These are phyloP conservation scores for Ochlodes sylvanus DNA, from an alignment of 2,888 invertebrate species.

Conservation along the genomic window DNA sequence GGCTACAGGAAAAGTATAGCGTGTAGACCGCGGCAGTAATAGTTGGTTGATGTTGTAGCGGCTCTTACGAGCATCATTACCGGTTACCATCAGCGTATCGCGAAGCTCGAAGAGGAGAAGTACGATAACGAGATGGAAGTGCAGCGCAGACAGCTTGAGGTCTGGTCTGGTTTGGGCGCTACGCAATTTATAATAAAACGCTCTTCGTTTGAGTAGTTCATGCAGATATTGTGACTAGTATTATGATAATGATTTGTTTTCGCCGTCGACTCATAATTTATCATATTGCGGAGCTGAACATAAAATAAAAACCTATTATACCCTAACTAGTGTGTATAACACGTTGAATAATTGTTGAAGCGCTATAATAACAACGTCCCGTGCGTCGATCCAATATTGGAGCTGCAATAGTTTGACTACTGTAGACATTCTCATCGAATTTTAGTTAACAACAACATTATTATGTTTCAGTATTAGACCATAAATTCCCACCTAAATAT, in stretches of 20 bases:
- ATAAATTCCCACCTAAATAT: constrained; percentile 63
- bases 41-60: constrained; percentile 84
- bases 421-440: constrained; percentile 74
- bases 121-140: constrained; percentile 99
- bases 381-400: constrained; percentile 64
- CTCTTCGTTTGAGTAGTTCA: constrained; percentile 79
- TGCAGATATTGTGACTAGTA: constrained; percentile 82
- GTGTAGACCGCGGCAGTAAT: constrained; percentile 62
- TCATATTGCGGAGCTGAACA: constrained; percentile 71
- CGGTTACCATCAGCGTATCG: constrained; percentile 93
- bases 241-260: constrained; percentile 75
- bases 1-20: constrained; percentile 47
- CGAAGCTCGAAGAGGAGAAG: constrained; percentile 94
- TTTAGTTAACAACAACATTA: constrained; percentile 70
- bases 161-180: constrained; percentile 85
- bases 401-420: constrained; percentile 63
- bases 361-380: constrained; percentile 80
- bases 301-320: constrained; percentile 61
- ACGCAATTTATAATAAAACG: constrained; percentile 62
- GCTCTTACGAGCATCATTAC: constrained; percentile 88
- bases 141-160: constrained; percentile 98
- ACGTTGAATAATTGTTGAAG: constrained; percentile 62
- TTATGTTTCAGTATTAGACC: constrained; percentile 64
- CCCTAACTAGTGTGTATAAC: constrained; percentile 83
- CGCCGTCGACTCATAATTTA: constrained; percentile 72